A percentile compares a stretch with the other conserved stretches of the same genome.
phyloP scores from a whole-genome alignment of 2,888 invertebrate species.

The Drosophila buzzatii region DNA sequence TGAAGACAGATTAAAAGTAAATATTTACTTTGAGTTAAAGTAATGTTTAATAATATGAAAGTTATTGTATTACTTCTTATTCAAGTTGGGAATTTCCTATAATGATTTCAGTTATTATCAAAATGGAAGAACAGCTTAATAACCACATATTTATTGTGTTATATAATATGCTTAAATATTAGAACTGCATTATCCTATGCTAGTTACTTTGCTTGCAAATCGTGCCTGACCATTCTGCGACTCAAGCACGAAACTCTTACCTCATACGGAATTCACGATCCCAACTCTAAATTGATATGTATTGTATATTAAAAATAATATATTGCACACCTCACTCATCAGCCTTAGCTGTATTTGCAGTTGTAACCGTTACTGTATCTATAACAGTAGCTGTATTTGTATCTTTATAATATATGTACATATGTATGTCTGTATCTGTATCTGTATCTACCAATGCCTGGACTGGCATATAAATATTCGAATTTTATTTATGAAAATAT shows the following conservation, averaged over 20 bases:
- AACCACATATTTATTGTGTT: background rate
- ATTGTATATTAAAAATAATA: background rate
- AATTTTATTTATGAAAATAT: slow-evolving; percentile 40
- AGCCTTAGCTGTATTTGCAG: background rate
- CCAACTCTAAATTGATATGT: background rate
- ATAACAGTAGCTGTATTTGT: background rate
- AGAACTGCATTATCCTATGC: background rate
- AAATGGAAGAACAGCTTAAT: background rate
- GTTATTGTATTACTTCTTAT: too few relatives aligned
- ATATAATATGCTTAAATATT: background rate
- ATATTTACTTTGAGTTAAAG: too few relatives aligned
- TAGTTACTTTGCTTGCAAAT: slow-evolving; percentile 24
- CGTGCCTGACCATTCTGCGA: slow-evolving; percentile 36
- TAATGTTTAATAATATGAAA: too few relatives aligned
- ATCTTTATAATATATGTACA: slow-evolving; percentile 4
- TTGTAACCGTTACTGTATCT: background rate
- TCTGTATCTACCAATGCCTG: background rate
- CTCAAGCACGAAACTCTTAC: slow-evolving; percentile 32
- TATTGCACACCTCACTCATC: background rate
- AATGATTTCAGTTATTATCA: background rate
- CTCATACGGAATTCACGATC: slow-evolving; percentile 31
- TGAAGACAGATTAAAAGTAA: too few relatives aligned
- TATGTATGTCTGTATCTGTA: background rate
- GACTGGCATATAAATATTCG: slow-evolving; percentile 11
- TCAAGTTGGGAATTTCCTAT: too few relatives aligned